Conservation (phyloP, 2,888 invertebrate species). For the Polymixis lichenea region DNA sequence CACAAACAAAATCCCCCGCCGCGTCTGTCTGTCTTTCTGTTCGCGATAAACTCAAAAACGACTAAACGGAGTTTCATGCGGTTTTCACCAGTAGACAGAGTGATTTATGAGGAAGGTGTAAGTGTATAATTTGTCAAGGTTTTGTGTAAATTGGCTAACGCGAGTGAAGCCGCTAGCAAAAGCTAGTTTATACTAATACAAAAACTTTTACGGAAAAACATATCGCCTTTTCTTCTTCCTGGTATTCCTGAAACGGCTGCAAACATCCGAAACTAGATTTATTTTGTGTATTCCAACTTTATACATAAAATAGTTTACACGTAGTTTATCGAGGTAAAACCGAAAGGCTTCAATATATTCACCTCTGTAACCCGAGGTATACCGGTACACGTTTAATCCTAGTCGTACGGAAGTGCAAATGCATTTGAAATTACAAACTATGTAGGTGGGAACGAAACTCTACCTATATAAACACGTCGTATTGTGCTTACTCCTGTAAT, state of each 20-base stretch:
- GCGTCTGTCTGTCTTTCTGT: too few relatives aligned
- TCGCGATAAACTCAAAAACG: too few relatives aligned
- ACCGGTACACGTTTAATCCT: constrained; percentile 20
- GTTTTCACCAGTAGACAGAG: too few relatives aligned
- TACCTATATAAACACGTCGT: not conserved
- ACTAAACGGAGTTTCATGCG: too few relatives aligned
- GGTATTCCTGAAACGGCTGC: not conserved
- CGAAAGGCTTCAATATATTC: constrained; percentile 5
- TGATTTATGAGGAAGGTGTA: too few relatives aligned
- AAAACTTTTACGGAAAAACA: not conserved
- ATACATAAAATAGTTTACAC: constrained; percentile 4
- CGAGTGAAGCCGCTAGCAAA: too few relatives aligned
- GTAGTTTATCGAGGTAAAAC: not conserved
- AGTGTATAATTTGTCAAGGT: too few relatives aligned
- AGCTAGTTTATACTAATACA: too few relatives aligned
- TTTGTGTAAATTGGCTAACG: too few relatives aligned
- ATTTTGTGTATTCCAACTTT: not conserved
- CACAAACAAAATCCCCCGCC: too few relatives aligned
- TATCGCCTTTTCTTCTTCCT: not conserved
- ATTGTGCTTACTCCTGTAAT: constrained; percentile 1
- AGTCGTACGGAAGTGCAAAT: constrained; percentile 17
- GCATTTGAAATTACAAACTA: constrained; percentile 46
- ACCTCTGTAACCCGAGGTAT: constrained; percentile 9
- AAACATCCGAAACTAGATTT: not conserved
- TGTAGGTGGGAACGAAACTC: constrained; percentile 12